phyloP scores from a whole-genome alignment of 2,888 invertebrate species.

The Microplitis manilae region DNA sequence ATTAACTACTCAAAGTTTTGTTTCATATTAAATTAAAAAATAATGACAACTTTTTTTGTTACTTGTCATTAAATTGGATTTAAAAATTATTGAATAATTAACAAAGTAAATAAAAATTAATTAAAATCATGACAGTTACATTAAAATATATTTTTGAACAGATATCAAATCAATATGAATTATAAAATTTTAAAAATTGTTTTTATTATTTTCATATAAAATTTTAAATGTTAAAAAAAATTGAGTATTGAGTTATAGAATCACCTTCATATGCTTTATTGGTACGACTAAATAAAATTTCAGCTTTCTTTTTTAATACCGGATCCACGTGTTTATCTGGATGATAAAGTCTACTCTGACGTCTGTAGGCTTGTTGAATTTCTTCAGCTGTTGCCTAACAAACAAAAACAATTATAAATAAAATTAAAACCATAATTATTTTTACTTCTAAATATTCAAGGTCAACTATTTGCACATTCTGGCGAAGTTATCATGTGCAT shows the following conservation, averaged over 20 bases:
- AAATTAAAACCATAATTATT: neutral
- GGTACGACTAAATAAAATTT: constrained; percentile 91
- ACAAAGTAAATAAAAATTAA: no score
- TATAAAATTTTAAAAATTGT: no score
- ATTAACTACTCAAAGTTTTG: no score
- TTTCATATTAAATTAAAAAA: no score
- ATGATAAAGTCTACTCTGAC: constrained; percentile 93
- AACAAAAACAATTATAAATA: constrained; percentile 8
- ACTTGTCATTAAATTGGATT: no score
- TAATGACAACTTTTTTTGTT: no score
- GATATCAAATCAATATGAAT: no score
- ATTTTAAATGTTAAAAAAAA: constrained; percentile 16
- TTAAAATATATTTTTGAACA: no score
- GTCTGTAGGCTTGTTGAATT: constrained; percentile 93
- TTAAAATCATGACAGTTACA: no score
- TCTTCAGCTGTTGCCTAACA: constrained; percentile 91
- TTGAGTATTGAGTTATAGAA: constrained; percentile 23
- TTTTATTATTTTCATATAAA: no score
- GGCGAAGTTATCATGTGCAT: neutral
- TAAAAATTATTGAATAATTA: no score
- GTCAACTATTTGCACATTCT: neutral
- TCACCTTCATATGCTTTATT: constrained; percentile 94
- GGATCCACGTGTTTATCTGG: constrained; percentile 96
- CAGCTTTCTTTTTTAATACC: constrained; percentile 88
- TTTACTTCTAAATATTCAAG: neutral